Conservation (phyloP, 2,113 vertebrate genomes). For the Vidua chalybeata region DNA sequence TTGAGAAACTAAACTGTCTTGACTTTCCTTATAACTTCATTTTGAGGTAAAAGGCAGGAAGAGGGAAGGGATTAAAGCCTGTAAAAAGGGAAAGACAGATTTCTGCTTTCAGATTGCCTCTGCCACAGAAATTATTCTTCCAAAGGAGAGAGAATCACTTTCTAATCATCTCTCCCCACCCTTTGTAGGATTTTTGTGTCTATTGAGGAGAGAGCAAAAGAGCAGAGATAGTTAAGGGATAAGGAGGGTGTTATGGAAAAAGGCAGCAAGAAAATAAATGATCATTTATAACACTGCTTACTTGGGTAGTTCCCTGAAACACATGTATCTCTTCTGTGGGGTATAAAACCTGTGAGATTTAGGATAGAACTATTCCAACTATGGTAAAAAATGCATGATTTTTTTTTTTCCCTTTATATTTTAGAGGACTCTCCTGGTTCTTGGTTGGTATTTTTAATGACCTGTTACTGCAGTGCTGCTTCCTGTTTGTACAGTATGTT, state of each 20-base stretch:
- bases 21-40: not conserved
- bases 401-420: not conserved
- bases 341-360: not conserved
- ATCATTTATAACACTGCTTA: not conserved
- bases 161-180: not conserved
- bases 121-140: not conserved
- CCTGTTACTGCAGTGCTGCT: slow-evolving; percentile 10
- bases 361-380: not conserved
- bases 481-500: slow-evolving; percentile 46
- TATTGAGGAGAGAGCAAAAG: rapidly evolving
- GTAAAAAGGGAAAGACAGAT: not conserved
- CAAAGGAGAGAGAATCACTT: not conserved
- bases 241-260: not conserved
- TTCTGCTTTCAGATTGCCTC: not conserved
- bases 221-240: not conserved
- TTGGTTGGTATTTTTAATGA: slow-evolving; percentile 35
- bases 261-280: not conserved
- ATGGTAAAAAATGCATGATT: not conserved
- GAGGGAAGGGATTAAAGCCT: not conserved
- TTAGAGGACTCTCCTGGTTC: not conserved
- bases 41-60: not conserved
- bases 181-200: not conserved
- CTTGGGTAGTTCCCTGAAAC: not conserved
- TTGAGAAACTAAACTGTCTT: not conserved
- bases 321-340: not conserved